Base-by-base conservation (phyloP, 30 jellyfish, hydroid and myxozoan species). In the Aurelia coerulea region DNA sequence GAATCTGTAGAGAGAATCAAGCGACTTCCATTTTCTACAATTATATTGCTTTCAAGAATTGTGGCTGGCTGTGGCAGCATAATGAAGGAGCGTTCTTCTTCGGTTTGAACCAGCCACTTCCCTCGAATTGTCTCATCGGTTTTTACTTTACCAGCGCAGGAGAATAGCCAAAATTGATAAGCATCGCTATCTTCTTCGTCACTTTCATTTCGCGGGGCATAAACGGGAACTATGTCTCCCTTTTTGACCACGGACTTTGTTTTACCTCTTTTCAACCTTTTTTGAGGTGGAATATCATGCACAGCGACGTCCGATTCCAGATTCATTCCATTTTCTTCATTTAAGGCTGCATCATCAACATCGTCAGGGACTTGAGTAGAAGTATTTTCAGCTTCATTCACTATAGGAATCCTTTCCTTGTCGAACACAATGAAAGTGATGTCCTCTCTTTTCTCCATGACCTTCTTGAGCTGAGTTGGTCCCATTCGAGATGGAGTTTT, bases 151-250 rank as follows among this genome's bases (percentile, higher is more conserved):
- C 90, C 81, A 29, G 32, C 60, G 73, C 90, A 81, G 12, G 42
- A 23, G 75, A 81, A 81, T 12, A 81, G 66, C 83, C 90, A 81
- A 66, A 81, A 81, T 14, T 34, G 81, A 68, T 65, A 66, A 32
- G 50, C 90, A 64, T 13, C 56, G 17, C 32, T 39, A 81, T 69
- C 90, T 31, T 71, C 65, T 18, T 42, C 74, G 50, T 73, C 70
- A 35, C 39, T 34, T 32, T 73, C 62, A n/a, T 77, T 78, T 51
- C 29, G 39, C 41, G 59, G 53, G 50, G 90, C 90, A 64, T 64
- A 66, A 2, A 81, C 75, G 9, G 90, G 90, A 32, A 81, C 83
- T 39, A 81, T 41, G 68, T 79, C 90, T n/a, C 82, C 83, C 37
- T 81, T 81, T 68, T 69, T 81, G 65, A 81, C 83, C 50, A 65